Evolutionary conservation across 2,888 invertebrate genomes (phyloP).

Genomic region (Hypena proboscidalis): DNA sequence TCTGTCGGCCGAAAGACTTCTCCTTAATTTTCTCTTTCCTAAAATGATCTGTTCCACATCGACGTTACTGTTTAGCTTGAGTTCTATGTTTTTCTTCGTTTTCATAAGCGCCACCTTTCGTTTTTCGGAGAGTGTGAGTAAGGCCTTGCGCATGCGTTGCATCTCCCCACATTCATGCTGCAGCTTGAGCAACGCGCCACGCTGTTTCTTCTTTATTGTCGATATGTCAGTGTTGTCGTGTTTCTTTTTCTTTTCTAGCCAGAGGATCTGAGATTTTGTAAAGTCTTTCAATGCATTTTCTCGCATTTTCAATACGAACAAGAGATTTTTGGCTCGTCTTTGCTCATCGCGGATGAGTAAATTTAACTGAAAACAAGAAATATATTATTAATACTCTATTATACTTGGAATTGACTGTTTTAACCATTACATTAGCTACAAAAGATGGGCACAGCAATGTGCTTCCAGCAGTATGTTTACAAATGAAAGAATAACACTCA

Average conservation of each 20-base stretch:
- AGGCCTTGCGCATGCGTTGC: constrained; percentile 82
- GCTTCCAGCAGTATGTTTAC: constrained; percentile 63
- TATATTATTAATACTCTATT: neutral
- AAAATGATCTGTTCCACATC: constrained; percentile 69
- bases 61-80: constrained; percentile 68
- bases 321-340: constrained; percentile 76
- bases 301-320: constrained; percentile 77
- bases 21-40: constrained; percentile 71
- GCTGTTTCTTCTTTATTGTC: constrained; percentile 87
- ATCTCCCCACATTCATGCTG: constrained; percentile 89
- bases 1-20: constrained; percentile 56
- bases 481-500: constrained; percentile 72
- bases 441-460: constrained; percentile 32
- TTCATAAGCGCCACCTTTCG: constrained; percentile 75
- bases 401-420: neutral
- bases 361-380: constrained; percentile 69
- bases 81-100: constrained; percentile 76
- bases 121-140: constrained; percentile 73
- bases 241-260: constrained; percentile 79
- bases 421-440: neutral
- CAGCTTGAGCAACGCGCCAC: constrained; percentile 86
- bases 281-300: constrained; percentile 80
- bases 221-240: constrained; percentile 77
- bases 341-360: constrained; percentile 82
- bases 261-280: constrained; percentile 79